Conservation (phyloP, 2,113 vertebrate genomes). For the Motacilla tschutschensis region DNA sequence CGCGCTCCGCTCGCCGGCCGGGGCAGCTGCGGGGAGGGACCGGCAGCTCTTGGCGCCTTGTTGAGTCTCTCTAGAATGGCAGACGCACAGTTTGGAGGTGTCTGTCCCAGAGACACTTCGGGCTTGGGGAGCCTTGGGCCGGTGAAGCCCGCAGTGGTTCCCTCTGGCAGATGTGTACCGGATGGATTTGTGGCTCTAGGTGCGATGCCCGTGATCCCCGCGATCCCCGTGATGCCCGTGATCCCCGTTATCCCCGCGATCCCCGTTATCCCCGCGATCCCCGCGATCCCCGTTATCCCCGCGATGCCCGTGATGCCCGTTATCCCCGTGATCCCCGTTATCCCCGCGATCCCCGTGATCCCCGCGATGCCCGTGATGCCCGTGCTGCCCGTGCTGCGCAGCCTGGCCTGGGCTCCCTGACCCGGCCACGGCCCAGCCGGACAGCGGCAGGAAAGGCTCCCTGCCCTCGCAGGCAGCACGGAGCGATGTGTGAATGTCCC, state of each 20-base stretch:
- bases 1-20: accelerated
- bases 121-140: accelerated
- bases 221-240: too few species aligned
- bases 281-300: too few species aligned
- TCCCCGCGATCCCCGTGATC: too few species aligned
- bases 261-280: too few species aligned
- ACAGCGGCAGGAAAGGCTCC: accelerated
- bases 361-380: too few species aligned
- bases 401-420: accelerated
- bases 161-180: accelerated
- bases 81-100: accelerated
- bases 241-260: too few species aligned
- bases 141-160: accelerated
- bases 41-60: accelerated
- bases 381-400: background rate
- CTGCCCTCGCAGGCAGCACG: accelerated
- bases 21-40: accelerated
- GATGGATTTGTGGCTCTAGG: accelerated
- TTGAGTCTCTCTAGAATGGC: accelerated
- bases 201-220: too few species aligned
- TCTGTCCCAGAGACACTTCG: accelerated
- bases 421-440: background rate
- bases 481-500: background rate
- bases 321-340: too few species aligned
- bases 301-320: too few species aligned